These are phyloP conservation scores for Tympanuchus pallidicinctus DNA, from an alignment of 2,113 vertebrate species.

Conservation along the genomic window DNA sequence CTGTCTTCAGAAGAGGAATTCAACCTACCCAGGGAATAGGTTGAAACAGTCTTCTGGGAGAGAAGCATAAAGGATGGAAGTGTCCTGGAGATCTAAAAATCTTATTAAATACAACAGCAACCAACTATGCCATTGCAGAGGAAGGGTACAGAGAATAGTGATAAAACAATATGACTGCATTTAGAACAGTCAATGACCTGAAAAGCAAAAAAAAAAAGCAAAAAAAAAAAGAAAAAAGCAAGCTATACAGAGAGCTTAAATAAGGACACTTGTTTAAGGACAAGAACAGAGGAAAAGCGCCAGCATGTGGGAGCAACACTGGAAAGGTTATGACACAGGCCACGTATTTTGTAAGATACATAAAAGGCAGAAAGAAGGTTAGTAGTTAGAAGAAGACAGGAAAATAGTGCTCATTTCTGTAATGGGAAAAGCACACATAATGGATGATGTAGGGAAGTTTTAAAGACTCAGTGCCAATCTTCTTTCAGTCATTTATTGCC, in stretches of 20 bases:
- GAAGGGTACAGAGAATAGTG: neutral
- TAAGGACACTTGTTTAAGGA: conserved; percentile 28
- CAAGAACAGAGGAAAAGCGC: neutral
- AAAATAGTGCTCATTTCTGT: neutral
- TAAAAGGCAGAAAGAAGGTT: neutral
- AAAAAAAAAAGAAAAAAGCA: neutral
- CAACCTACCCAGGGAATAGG: neutral
- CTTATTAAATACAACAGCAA: conserved; percentile 7
- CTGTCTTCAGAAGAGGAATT: neutral
- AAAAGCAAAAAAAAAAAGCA: neutral
- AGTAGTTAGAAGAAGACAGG: neutral
- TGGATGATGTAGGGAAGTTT: neutral
- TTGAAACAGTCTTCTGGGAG: conserved; percentile 13
- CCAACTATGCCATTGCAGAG: neutral
- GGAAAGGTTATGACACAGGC: conserved; percentile 6
- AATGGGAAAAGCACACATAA: neutral
- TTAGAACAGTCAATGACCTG: neutral
- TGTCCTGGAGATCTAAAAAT: neutral
- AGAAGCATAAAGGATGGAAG: conserved; percentile 5
- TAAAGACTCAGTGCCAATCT: neutral
- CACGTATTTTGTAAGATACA: neutral
- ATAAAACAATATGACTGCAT: conserved; percentile 11
- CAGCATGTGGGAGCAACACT: neutral
- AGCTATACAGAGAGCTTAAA: neutral
- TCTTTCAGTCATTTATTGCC: neutral